These are phyloP conservation scores for Garrulus glandarius DNA, from an alignment of 2,797 vertebrate species.

Conservation along the genomic window DNA sequence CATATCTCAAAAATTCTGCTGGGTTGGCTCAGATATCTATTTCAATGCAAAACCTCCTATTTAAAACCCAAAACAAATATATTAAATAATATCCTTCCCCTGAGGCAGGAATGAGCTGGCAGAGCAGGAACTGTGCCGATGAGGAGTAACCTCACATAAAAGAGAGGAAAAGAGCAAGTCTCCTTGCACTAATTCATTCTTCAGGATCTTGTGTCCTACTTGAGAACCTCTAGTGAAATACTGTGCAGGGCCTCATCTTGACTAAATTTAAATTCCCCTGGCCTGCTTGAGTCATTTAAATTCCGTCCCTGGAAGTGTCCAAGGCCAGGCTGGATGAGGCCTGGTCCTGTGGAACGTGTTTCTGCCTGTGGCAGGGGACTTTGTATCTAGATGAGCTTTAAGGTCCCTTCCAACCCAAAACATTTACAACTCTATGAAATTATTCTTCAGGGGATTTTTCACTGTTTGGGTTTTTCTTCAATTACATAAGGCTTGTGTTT, in stretches of 20 bases:
- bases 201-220: neutral
- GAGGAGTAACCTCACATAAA: neutral
- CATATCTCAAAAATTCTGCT: conserved; percentile 1
- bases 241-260: neutral
- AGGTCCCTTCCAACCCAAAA: neutral
- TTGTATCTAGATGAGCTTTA: neutral
- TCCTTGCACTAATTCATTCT: neutral
- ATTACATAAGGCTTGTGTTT: neutral
- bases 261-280: neutral
- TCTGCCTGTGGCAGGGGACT: neutral
- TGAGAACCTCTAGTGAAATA: neutral
- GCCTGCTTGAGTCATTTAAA: neutral
- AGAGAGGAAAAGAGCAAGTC: neutral
- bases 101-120: neutral
- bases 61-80: conserved; percentile 42
- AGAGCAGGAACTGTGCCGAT: neutral
- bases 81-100: conserved; percentile 21
- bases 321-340: neutral
- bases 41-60: conserved; percentile 10
- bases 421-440: neutral
- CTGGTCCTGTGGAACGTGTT: neutral
- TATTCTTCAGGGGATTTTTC: neutral
- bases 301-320: neutral
- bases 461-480: neutral
- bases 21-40: neutral